Base-by-base conservation (phyloP, 30 jellyfish, hydroid and myxozoan species). In the Aurelia coerulea region DNA sequence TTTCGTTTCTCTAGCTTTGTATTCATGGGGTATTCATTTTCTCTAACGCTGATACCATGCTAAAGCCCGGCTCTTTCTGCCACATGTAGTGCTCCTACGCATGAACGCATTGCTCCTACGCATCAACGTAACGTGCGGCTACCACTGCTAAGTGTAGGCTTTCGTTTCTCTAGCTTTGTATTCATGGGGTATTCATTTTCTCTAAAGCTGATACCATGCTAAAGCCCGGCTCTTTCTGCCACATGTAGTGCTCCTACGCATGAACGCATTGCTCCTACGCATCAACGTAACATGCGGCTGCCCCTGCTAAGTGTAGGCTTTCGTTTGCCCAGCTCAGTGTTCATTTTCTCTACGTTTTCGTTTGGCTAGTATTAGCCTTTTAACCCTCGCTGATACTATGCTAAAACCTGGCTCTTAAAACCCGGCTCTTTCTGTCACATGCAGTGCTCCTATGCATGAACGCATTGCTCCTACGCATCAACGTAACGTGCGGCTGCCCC, bases 361-460 rank as follows among this genome's bases (percentile, higher is more conserved):
- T 54, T 51, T 68, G 66, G 71, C 35, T 56, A 51, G 83, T 54
- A 34, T 6, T 39, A 39, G 51, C 51, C 51, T 39, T 39, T 39
- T 39, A 39, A 2, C 7, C 50, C 9, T 51, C 68, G 68, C 68
- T 59, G 6, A 7, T 59, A 5, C 68, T 0, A 51, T 11, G 70
- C 77, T 17, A 73, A 73, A 34, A 18, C 73, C 52, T 1, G 68
- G 84, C 52, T 73, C n/a, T 46, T 73, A n/a, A n/a, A 34, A 18
- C 73, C 52, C 56, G 68, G 84, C 52, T 73, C n/a, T 46, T 73
- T 19, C 68, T 1, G 23, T 59, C 32, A 19, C 29, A 19, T 0
- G 8, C 2, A 14, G 13, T 39, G 51, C 8, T 39, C 51, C 51
- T 39, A 39, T 9, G 51, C 51, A 39, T 39, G 51, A 3, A 9